Conservation (phyloP, 2,797 vertebrate species). For the Sebastes alutus region DNA sequence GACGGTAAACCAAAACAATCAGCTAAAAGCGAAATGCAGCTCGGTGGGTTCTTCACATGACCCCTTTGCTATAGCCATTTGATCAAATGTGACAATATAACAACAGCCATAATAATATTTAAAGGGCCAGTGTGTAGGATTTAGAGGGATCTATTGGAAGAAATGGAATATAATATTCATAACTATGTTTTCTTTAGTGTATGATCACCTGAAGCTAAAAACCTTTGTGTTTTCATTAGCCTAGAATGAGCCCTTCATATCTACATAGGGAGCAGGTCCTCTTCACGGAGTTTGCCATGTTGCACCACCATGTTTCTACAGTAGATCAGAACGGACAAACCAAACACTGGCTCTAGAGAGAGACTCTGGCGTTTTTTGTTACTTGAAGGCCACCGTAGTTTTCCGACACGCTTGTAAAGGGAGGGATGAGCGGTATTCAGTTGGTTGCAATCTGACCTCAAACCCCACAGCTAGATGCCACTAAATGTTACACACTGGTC, state of each 20-base stretch:
- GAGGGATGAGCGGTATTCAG: no score
- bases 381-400: no score
- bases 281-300: not conserved
- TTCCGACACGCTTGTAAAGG: no score
- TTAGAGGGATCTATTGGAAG: not conserved
- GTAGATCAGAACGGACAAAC: not conserved
- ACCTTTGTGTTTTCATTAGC: no score
- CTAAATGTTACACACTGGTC: no score
- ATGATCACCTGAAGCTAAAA: no score
- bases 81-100: not conserved
- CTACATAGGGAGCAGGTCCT: not conserved
- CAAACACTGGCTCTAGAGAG: no score
- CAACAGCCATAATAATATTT: not conserved
- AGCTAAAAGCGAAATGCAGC: not conserved
- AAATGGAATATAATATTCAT: not conserved
- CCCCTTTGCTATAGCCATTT: not conserved
- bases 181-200: not conserved
- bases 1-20: not conserved
- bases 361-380: no score
- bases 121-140: not conserved
- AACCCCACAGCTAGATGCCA: no score
- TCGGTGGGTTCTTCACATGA: not conserved
- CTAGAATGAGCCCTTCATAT: not conserved
- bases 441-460: no score
- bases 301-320: not conserved